Base-by-base conservation (phyloP, 2,797 vertebrate genomes). In the Gallinago nigripennis region DNA sequence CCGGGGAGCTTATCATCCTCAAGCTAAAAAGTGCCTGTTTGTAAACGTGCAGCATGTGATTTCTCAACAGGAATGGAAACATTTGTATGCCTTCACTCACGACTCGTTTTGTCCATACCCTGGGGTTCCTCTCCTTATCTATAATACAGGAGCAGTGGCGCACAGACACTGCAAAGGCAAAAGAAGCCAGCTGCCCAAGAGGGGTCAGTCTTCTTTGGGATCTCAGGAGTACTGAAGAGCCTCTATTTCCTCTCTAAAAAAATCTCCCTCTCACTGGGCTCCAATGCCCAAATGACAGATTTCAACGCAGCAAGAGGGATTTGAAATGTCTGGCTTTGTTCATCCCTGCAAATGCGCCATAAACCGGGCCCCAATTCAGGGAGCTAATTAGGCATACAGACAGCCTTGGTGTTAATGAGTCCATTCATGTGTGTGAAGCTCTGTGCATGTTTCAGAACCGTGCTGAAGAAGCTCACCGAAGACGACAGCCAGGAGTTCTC, bases 61-160 rank as follows among this genome's bases (percentile, higher is more conserved):
- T 97, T 97, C 79, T 83, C 94, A 96, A 95, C 77, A 96, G 93
- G 96, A 96, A 77, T 0, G 1, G 94, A 95, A 97, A 96, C 33
- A 60, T 90, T 91, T 83, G 71, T 95, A 94, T 90, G 91, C 95
- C 96, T 94, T 94, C 33, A 92, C 65, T 97, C 90, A 86, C 88
- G 81, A 90, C 94, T 93, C 6, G 3, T 95, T 97, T 96, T 96
- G 79, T 94, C 82, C 66, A 57, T 82, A 86, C 81, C 85, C 64
- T 45, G 79, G 86, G 80, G 75, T 46, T 92, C 77, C 78, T 82
- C 77, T 88, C 78, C 91, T 95, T 79, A 71, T 92, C 45, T 85
- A 53, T 45, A 84, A 88, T 56, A 73, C 23, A 82, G 92, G 76
- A 93, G 76, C 94, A 93, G 78, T n/a, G 45, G 64, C 86, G 92